Evolutionary conservation across 1,140 invertebrate genomes (phyloP).

Genomic region (Drosophila guanche): DNA sequence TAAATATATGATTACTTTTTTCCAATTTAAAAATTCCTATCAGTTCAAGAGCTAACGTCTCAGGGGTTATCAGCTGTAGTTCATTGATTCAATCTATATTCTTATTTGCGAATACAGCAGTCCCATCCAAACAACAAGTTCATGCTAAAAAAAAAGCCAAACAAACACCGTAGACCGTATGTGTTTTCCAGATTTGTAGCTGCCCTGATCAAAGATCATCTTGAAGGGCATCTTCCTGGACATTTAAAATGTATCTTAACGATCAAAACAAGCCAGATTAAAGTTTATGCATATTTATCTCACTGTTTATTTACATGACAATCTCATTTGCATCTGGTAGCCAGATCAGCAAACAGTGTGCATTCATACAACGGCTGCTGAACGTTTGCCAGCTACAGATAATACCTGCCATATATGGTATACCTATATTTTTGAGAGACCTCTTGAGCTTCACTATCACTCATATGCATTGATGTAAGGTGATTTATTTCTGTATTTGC

Average conservation of each 20-base stretch:
- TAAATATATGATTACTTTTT: slow-evolving; percentile 5
- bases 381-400: slow-evolving; percentile 13
- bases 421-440: slow-evolving; percentile 24
- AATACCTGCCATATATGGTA: not conserved
- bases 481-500: slow-evolving; percentile 24
- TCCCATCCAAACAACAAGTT: slow-evolving; percentile 35
- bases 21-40: slow-evolving; percentile 19
- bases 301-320: slow-evolving; percentile 23
- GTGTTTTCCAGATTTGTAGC: not conserved
- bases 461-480: slow-evolving; percentile 13
- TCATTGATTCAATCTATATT: slow-evolving; percentile 8
- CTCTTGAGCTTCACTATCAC: slow-evolving; percentile 21
- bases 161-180: not conserved
- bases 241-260: too few relatives aligned
- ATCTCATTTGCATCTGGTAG: slow-evolving; percentile 32
- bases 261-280: too few relatives aligned
- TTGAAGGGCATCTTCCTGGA: slow-evolving; percentile 3
- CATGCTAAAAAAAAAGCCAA: not conserved
- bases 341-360: slow-evolving; percentile 29
- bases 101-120: slow-evolving; percentile 1
- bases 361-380: slow-evolving; percentile 19
- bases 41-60: slow-evolving; percentile 24
- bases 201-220: not conserved
- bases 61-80: slow-evolving; percentile 27
- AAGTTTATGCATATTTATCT: slow-evolving; percentile 14